Conservation (phyloP, 2,797 vertebrate genomes). For the Emys orbicularis region DNA sequence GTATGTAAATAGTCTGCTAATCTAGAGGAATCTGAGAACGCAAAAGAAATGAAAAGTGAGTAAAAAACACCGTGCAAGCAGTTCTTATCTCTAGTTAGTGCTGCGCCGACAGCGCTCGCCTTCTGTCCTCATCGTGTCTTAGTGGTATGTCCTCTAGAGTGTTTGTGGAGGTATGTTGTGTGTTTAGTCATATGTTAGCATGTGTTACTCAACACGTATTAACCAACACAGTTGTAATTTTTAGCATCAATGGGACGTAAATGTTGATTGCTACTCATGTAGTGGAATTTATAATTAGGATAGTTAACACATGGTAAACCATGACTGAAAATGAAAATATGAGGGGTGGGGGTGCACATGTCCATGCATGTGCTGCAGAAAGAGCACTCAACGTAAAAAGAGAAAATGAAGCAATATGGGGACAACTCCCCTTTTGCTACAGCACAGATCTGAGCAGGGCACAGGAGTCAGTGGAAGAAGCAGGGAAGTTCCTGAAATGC, state of each 20-base stretch:
- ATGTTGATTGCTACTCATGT: not conserved
- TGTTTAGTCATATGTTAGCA: accelerated
- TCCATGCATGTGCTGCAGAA: not conserved
- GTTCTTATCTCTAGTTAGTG: not conserved
- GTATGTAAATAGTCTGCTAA: slow-evolving; percentile 63
- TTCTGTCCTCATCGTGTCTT: not conserved
- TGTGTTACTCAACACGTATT: accelerated
- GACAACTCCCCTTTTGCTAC: not conserved
- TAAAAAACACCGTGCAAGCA: not conserved
- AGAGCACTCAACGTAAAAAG: not conserved
- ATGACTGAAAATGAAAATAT: not conserved
- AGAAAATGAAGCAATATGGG: not conserved
- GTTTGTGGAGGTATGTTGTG: accelerated
- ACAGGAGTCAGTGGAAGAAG: no score
- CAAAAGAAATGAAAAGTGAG: slow-evolving; percentile 24
- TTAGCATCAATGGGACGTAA: not conserved
- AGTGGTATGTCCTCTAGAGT: not conserved
- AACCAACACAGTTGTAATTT: not conserved
- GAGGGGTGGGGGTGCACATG: not conserved
- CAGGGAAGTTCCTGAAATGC: not conserved
- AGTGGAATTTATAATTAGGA: not conserved
- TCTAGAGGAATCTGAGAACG: slow-evolving; percentile 8
- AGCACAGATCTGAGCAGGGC: not conserved
- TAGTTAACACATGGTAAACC: not conserved
- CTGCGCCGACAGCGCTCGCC: accelerated